Conservation (phyloP, 2,113 vertebrate genomes). For the Erythrolamprus reginae region DNA sequence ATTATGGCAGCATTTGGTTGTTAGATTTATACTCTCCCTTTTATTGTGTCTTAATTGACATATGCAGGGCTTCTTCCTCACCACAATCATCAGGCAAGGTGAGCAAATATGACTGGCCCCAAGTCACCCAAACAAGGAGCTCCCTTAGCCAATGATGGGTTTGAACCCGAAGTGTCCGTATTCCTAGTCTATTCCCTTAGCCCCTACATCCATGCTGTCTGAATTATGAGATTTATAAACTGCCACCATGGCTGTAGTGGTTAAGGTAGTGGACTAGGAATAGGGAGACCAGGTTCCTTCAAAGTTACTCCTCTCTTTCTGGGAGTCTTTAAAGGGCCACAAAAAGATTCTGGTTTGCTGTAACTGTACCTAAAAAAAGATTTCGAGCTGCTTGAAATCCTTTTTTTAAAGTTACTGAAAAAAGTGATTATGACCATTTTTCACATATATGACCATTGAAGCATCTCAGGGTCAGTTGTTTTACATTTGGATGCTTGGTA, state of each 20-base stretch:
- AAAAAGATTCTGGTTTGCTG: background rate
- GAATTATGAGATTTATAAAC: too few relatives aligned
- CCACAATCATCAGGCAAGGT: background rate
- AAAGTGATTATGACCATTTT: too few relatives aligned
- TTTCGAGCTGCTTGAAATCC: too few relatives aligned
- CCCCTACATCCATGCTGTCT: background rate
- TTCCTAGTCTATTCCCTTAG: too few relatives aligned
- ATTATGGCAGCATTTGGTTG: background rate
- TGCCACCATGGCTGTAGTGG: too few relatives aligned
- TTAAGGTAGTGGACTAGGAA: too few relatives aligned
- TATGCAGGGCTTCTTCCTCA: background rate
- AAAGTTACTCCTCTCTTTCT: background rate
- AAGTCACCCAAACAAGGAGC: background rate
- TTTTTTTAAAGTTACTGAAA: too few relatives aligned
- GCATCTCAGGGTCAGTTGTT: too few relatives aligned
- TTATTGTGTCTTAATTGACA: background rate
- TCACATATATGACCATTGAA: too few relatives aligned
- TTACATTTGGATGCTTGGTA: too few relatives aligned
- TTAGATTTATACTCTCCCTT: background rate
- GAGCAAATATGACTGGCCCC: background rate
- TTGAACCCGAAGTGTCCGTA: background rate
- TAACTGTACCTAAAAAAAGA: background rate
- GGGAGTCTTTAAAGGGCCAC: background rate
- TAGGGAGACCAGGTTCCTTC: background rate
- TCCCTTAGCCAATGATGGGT: background rate